Evolutionary conservation across 2,797 vertebrate genomes (phyloP).

Genomic region (Lepidocolaptes lacrymiger): DNA sequence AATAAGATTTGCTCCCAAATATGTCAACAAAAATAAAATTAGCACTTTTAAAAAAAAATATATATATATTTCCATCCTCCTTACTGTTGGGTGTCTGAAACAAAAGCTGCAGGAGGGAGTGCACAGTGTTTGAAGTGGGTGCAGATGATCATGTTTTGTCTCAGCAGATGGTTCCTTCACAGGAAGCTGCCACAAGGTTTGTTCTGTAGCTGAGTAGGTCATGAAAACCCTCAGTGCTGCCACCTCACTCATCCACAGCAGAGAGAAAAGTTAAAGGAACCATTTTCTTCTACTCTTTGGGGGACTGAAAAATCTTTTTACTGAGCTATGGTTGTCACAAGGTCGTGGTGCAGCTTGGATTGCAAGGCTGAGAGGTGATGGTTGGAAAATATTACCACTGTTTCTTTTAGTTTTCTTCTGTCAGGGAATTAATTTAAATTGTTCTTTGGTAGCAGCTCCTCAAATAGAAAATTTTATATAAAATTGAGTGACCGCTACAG

Average conservation of each 20-base stretch:
- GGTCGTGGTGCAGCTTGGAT: accelerated
- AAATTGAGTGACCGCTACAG: background rate
- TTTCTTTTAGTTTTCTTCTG: background rate
- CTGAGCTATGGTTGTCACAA: background rate
- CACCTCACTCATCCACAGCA: background rate
- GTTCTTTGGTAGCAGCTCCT: background rate
- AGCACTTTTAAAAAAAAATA: background rate
- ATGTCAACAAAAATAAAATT: background rate
- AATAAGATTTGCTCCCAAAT: background rate
- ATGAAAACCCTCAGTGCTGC: background rate
- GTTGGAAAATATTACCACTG: background rate
- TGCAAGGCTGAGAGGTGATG: background rate
- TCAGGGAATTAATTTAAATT: background rate
- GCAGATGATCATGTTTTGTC: background rate
- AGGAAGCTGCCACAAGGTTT: conserved; percentile 35
- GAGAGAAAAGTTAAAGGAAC: background rate
- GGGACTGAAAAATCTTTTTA: background rate
- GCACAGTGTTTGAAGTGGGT: background rate
- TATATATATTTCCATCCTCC: background rate
- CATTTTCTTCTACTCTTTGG: background rate
- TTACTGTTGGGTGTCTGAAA: background rate
- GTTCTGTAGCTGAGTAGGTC: background rate
- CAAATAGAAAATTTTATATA: background rate
- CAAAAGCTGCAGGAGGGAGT: background rate
- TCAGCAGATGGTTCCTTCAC: background rate